Evolutionary conservation across 2,888 invertebrate genomes (phyloP).

Genomic region (Nineta flava): DNA sequence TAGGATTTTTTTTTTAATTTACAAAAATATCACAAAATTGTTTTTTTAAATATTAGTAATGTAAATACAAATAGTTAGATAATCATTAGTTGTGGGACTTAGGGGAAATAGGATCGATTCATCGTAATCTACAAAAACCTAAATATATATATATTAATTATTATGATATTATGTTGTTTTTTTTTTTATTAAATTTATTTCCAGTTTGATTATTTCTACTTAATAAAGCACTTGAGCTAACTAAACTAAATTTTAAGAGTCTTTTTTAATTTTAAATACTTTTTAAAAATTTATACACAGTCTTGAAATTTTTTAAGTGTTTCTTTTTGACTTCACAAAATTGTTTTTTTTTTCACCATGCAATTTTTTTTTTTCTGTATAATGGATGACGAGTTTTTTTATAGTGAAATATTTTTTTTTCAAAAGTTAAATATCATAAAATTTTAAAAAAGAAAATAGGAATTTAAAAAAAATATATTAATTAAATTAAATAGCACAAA

Average conservation of each 20-base stretch:
- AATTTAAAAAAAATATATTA: background rate
- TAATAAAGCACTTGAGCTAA: constrained; percentile 4
- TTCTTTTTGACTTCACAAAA: background rate
- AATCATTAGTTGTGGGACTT: no score
- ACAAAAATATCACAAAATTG: no score
- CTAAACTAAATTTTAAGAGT: background rate
- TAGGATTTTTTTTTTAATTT: no score
- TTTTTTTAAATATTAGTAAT: no score
- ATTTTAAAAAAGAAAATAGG: background rate
- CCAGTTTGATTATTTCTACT: background rate
- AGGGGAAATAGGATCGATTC: no score
- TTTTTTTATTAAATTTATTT: background rate
- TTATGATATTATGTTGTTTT: background rate
- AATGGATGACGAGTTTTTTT: background rate
- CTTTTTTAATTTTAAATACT: background rate
- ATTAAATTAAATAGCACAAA: constrained; percentile 1
- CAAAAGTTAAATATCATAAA: background rate
- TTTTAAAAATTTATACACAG: background rate
- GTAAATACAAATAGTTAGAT: no score
- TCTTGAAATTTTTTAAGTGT: background rate
- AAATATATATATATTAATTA: background rate
- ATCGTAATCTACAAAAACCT: background rate
- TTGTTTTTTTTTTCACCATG: background rate
- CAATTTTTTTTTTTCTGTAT: background rate
- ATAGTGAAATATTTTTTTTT: background rate